Evolutionary conservation across 2,113 vertebrate species (phyloP).

Genomic region (Cyphomyrus plagiostoma): DNA sequence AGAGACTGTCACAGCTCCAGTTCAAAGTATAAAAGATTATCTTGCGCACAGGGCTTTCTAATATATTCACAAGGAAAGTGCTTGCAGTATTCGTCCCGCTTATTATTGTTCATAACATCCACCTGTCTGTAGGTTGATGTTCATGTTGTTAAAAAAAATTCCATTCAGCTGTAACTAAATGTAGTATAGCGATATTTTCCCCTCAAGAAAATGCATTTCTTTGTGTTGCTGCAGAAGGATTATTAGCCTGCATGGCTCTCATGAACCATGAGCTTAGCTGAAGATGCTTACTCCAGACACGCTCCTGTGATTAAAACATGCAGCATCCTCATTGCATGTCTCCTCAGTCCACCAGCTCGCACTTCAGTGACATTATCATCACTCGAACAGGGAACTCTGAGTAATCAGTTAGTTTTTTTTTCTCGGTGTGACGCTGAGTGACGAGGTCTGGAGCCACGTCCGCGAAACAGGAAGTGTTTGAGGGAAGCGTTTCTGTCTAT

Average conservation of each 20-base stretch:
- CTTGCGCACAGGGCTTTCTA: neutral
- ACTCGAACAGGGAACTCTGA: neutral
- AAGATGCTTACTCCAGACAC: neutral
- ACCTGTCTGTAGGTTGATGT: neutral
- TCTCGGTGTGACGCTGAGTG: neutral
- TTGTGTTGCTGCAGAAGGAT: neutral
- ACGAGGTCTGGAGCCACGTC: neutral
- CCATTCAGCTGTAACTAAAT: slow-evolving; percentile 3
- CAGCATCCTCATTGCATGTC: neutral
- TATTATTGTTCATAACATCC: neutral
- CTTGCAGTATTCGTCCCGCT: neutral
- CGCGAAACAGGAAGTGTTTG: neutral
- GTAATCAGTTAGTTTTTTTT: neutral
- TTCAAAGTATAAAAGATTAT: neutral
- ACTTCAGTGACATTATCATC: neutral
- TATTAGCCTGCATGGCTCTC: neutral
- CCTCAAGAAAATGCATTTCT: neutral
- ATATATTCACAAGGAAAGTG: neutral
- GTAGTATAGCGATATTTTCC: neutral
- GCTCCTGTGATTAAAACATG: neutral
- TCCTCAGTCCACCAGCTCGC: neutral
- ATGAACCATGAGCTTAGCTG: neutral
- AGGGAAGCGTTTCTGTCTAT: neutral
- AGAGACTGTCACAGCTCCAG: neutral
- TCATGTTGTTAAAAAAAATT: neutral